phyloP scores from a whole-genome alignment of 2,888 invertebrate genomes.

The Melanostoma mellinum region DNA sequence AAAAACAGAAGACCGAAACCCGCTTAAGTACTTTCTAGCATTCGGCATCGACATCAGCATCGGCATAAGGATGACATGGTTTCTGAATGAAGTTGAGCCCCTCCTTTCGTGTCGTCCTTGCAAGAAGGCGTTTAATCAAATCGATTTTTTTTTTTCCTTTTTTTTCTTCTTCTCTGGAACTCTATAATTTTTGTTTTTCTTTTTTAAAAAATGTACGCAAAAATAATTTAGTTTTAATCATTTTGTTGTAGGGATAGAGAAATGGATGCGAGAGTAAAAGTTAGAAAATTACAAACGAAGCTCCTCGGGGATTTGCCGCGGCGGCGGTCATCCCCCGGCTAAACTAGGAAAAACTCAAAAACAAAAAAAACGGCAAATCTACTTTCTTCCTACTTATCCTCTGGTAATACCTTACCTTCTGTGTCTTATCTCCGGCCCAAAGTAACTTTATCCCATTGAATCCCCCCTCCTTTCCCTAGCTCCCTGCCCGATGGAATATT shows the following conservation, averaged over 20 bases:
- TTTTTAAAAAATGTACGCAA: slow-evolving; percentile 35
- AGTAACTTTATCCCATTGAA: slow-evolving; percentile 62
- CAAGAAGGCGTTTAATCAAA: slow-evolving; percentile 59
- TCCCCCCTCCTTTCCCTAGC: slow-evolving; percentile 7
- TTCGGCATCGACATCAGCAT: slow-evolving; percentile 23
- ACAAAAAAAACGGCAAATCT: slow-evolving; percentile 25
- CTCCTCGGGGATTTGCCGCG: slow-evolving; percentile 56
- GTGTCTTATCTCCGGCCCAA: slow-evolving; percentile 57
- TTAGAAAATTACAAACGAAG: slow-evolving; percentile 65
- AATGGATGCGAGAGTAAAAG: slow-evolving; percentile 53
- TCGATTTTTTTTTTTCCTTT: slow-evolving; percentile 60
- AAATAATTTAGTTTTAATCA: slow-evolving; percentile 70
- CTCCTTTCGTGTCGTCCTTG: slow-evolving; percentile 9
- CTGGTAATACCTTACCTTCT: slow-evolving; percentile 60
- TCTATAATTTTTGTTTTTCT: slow-evolving; percentile 7
- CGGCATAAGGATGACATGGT: slow-evolving; percentile 44
- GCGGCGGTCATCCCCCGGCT: slow-evolving; percentile 57
- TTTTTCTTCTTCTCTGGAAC: neutral
- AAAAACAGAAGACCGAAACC: neutral
- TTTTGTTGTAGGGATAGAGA: slow-evolving; percentile 52
- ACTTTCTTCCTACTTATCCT: slow-evolving; percentile 47
- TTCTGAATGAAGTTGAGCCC: slow-evolving; percentile 18
- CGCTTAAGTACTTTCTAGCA: slow-evolving; percentile 60
- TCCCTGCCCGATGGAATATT: slow-evolving; percentile 31
- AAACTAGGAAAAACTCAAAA: slow-evolving; percentile 23